Evolutionary conservation across 2,113 vertebrate species (phyloP).

Genomic region (Mormyrus iriodes): DNA sequence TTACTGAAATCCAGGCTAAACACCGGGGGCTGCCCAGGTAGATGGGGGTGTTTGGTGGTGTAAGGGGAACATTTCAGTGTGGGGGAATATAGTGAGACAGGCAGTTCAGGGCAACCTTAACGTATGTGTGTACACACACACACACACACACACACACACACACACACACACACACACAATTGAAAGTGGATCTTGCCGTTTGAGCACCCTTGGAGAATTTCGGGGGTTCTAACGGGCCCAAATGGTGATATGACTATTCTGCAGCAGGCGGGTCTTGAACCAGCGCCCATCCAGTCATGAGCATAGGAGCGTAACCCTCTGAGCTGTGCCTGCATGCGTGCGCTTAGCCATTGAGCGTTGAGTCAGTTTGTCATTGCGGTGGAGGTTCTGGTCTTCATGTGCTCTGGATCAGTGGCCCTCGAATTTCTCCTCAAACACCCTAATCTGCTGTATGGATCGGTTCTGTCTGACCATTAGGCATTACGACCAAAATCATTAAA

Average conservation of each 20-base stretch:
- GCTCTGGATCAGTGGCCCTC: neutral
- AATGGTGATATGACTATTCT: neutral
- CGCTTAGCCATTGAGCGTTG: too few relatives aligned
- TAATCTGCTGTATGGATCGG: neutral
- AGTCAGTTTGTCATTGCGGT: neutral
- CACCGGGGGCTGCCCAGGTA: neutral
- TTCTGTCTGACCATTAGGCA: neutral
- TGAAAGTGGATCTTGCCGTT: neutral
- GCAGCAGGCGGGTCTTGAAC: neutral
- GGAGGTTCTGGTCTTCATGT: neutral
- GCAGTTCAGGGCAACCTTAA: neutral
- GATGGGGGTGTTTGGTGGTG: neutral
- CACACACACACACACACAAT: too few relatives aligned
- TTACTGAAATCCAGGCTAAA: neutral
- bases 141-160: neutral
- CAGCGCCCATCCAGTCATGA: neutral
- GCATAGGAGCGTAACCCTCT: neutral
- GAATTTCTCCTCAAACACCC: neutral
- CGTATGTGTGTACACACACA: neutral
- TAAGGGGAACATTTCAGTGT: neutral
- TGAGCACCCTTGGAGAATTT: neutral
- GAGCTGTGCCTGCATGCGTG: too few relatives aligned
- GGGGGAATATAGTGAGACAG: neutral
- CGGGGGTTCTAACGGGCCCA: neutral
- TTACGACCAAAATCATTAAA: neutral